Evolutionary conservation across 2,797 vertebrate species (phyloP), one percentile per base, ranked within the genome.

Genomic region (Dendrocincla tyrannina): DNA sequence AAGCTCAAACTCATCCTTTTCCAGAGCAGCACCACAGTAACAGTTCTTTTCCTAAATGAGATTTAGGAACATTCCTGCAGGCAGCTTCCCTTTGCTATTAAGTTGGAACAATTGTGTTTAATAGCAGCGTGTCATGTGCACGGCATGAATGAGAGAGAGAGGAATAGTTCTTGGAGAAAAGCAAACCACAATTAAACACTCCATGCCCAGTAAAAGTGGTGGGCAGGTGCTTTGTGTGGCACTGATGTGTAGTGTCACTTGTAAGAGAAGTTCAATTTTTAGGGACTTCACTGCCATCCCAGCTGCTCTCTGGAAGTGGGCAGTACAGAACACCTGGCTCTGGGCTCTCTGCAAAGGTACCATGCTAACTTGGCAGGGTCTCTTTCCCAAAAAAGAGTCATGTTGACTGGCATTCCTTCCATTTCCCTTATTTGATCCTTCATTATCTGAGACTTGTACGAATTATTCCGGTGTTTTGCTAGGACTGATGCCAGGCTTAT

Each of bases 121-220:
- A 95, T 96, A 74, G 91, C 44, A 93, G 85, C 77, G 88, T 96
- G 95, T 91, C 93, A 93, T 78, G 59, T 56, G 85, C 59, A 19
- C 1, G 0, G 73, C 9, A 2, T 30, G 88, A 85, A 46, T 64
- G 94, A 84, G 59, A 63, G 76, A 33, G 25, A 82, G 73, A 81
- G 73, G 67, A 89, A 62, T 41, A 63, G 88, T 81, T 92, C 76
- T 76, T 96, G 93, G 91, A 93, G 53, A 14, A 62, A 95, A 90
- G 46, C 82, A 76, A 93, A 42, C 76, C 64, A 30, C 91, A 93
- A 81, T 96, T 96, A 95, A 95, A 93, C 79, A 56, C 85, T 73
- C 5, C 24, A 5, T 89, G 94, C 73, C 79, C 89, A 93, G 67
- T 88, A 90, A 86, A 94, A 47, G 30, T 73, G 79, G 63, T 4